A percentile compares a stretch with the other conserved stretches of the same genome.
phyloP scores from a whole-genome alignment of 2,888 invertebrate genomes.

The Eupithecia insigniata region DNA sequence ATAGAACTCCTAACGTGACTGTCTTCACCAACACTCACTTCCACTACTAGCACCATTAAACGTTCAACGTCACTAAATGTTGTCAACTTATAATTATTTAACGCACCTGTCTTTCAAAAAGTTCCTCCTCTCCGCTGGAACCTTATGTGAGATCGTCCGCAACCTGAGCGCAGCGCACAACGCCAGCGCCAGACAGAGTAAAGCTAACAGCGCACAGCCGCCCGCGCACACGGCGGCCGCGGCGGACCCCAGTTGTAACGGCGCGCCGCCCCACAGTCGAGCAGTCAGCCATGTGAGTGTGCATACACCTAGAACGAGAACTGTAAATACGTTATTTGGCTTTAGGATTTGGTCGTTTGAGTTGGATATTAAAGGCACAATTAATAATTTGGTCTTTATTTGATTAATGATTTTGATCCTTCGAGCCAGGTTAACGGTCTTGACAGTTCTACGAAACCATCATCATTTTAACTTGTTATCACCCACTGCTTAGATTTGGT shows the following conservation, averaged over 20 bases:
- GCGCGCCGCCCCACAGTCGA: conserved; percentile 86
- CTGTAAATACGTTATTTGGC: conserved; percentile 2
- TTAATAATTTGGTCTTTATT: no score
- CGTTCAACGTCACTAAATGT: no score
- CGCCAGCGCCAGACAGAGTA: conserved; percentile 88
- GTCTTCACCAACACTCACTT: no score
- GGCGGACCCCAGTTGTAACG: conserved; percentile 80
- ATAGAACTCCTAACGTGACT: no score
- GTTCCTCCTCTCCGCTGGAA: conserved; percentile 83
- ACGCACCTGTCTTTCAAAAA: conserved; percentile 82
- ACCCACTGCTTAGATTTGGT: no score
- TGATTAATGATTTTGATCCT: no score
- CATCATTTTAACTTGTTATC: background rate
- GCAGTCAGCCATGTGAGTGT: conserved; percentile 87
- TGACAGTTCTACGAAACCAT: background rate
- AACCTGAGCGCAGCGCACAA: conserved; percentile 86
- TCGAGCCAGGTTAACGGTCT: background rate
- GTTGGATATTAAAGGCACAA: no score
- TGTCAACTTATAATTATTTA: background rate
- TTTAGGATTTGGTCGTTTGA: background rate
- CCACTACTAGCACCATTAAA: no score
- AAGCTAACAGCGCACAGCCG: conserved; percentile 87
- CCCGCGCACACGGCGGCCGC: conserved; percentile 87
- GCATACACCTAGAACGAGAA: conserved; percentile 83
- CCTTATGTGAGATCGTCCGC: conserved; percentile 83